Evolutionary conservation across 2,888 invertebrate genomes (phyloP).

Genomic region (Bellardia pandia): DNA sequence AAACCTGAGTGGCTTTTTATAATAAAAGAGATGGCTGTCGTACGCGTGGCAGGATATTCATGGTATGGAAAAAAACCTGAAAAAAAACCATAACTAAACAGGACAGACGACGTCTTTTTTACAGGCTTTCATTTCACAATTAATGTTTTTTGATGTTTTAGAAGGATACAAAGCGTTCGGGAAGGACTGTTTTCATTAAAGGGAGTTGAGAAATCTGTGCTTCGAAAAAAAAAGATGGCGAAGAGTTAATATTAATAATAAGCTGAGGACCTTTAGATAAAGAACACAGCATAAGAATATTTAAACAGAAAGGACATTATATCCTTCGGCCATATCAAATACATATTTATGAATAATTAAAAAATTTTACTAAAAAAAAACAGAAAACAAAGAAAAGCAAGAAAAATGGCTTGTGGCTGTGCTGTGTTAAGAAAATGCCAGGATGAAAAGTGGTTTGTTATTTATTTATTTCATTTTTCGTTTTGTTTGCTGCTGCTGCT

Average conservation of each 20-base stretch:
- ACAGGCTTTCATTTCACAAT: conserved; percentile 70
- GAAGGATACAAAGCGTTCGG: conserved; percentile 43
- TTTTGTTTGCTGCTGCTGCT: neutral
- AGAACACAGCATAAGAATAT: conserved; percentile 16
- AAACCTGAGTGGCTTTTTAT: conserved; percentile 70
- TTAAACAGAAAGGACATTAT: conserved; percentile 65
- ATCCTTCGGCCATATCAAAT: conserved; percentile 73
- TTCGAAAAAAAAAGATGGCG: conserved; percentile 61
- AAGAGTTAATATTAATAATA: conserved; percentile 73
- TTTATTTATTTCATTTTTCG: neutral
- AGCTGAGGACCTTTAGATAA: conserved; percentile 66
- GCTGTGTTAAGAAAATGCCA: conserved; percentile 29
- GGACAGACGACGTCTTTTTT: conserved; percentile 53
- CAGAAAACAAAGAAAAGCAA: conserved; percentile 5
- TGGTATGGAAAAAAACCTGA: conserved; percentile 9
- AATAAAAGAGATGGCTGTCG: conserved; percentile 63
- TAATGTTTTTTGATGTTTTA: conserved; percentile 71
- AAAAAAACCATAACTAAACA: conserved; percentile 20
- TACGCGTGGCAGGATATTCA: conserved; percentile 69
- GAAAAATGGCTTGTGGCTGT: conserved; percentile 43
- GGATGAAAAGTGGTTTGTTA: conserved; percentile 48
- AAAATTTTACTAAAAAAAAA: conserved; percentile 17
- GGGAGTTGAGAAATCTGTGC: neutral
- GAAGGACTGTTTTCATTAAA: conserved; percentile 50
- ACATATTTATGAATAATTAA: conserved; percentile 73